Evolutionary conservation across 2,797 vertebrate genomes (phyloP), one percentile per base, ranked within the genome.

Genomic region (Mormyrops attenuatus): DNA sequence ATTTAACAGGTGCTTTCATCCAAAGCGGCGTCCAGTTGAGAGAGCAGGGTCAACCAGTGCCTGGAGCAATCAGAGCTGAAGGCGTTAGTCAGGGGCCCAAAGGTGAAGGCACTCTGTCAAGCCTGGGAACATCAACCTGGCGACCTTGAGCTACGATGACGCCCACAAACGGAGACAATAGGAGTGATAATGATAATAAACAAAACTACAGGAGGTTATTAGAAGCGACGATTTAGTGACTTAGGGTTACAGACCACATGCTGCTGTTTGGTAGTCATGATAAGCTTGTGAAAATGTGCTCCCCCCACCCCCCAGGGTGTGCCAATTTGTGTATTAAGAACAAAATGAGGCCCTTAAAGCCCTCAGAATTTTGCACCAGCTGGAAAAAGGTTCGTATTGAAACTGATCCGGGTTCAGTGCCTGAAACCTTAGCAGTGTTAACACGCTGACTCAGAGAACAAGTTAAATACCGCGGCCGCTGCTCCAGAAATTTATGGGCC

Each of bases 1-100:
- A 73, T 73, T 73, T 73, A 73, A 73, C 69, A 73, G 69, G 69
- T 73, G 69, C 69, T 73, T 73, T 73, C 69, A 73, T 38, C 69
- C 69, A 38, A 38, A 73, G 69, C 34, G 15, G 2, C 15, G 0
- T 73, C 66, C 66, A 17, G 13, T 17, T 73, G 30, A 17, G 66
- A 17, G 30, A 38, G 66, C 30, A 38, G 66, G 66, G 13, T 73
- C 1, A 38, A 15, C 13, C 69, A 38, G 34, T 38, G 11, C 69
- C 69, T 73, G 13, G 30, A 73, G 34, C 13, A 5, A 38, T 34
- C 38, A 73, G 30, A 34, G 66, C 13, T 38, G 17, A 2, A 6
- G 69, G 69, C 15, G 13, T 73, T 38, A 38, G 13, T 73, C 69
- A 73, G 69, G 34, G 69, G 38, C 34, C 69, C 15, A 41, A 41